Evolutionary conservation across 1,140 invertebrate genomes (phyloP).

Genomic region (Helicoverpa armigera): DNA sequence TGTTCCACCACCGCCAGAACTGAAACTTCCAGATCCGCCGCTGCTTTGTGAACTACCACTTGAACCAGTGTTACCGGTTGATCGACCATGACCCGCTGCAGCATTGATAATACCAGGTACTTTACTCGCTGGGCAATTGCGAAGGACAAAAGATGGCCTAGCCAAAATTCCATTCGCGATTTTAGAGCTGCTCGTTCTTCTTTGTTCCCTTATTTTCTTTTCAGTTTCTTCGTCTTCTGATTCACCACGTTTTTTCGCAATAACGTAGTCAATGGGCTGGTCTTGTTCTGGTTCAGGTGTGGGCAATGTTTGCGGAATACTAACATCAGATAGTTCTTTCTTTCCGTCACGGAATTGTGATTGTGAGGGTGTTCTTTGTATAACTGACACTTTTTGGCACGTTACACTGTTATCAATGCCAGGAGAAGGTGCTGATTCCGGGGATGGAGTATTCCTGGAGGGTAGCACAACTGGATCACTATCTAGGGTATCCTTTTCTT

Average conservation of each 20-base stretch:
- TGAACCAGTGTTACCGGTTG: slow-evolving; percentile 86
- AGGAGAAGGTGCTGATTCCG: slow-evolving; percentile 79
- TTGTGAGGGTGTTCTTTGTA: slow-evolving; percentile 92
- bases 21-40: slow-evolving; percentile 86
- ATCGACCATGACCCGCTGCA: slow-evolving; percentile 92
- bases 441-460: slow-evolving; percentile 83
- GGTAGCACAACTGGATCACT: slow-evolving; percentile 82
- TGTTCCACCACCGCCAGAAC: slow-evolving; percentile 85
- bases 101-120: slow-evolving; percentile 88
- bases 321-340: slow-evolving; percentile 86
- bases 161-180: slow-evolving; percentile 87
- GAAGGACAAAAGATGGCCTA: slow-evolving; percentile 78
- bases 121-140: slow-evolving; percentile 86
- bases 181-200: slow-evolving; percentile 87
- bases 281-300: slow-evolving; percentile 90
- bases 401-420: slow-evolving; percentile 86
- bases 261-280: slow-evolving; percentile 95
- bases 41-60: slow-evolving; percentile 86
- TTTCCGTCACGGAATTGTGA: slow-evolving; percentile 84
- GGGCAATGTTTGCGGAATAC: slow-evolving; percentile 82
- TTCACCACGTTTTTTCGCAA: slow-evolving; percentile 92
- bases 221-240: slow-evolving; percentile 88
- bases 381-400: slow-evolving; percentile 91
- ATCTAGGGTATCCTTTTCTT: slow-evolving; percentile 80
- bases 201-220: slow-evolving; percentile 87